Evolutionary conservation across 2,113 vertebrate species (phyloP).

Genomic region (Mormoops blainvillei): DNA sequence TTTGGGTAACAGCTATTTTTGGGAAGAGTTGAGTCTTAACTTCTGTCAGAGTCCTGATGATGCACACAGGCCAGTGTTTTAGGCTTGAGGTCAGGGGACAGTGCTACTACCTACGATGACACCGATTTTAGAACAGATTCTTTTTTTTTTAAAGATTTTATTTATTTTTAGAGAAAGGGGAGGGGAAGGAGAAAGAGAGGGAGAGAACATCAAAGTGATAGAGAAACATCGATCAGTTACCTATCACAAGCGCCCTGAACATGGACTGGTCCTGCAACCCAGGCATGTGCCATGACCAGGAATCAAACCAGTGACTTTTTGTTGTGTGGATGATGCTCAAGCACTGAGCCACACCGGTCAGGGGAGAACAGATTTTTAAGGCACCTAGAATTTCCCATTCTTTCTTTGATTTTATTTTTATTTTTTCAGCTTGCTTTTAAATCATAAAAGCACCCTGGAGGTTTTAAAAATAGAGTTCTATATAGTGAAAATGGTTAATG

Average conservation of each 20-base stretch:
- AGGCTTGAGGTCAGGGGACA: neutral
- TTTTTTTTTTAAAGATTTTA: too few relatives aligned
- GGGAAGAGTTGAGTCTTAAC: neutral
- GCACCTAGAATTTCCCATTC: neutral
- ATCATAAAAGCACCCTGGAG: neutral
- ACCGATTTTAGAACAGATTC: neutral
- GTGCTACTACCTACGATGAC: neutral
- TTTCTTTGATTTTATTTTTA: neutral
- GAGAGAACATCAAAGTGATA: too few relatives aligned
- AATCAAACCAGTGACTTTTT: too few relatives aligned
- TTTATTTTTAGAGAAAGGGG: too few relatives aligned
- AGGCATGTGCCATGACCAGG: too few relatives aligned
- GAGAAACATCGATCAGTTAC: too few relatives aligned
- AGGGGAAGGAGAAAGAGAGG: too few relatives aligned
- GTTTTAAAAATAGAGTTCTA: neutral
- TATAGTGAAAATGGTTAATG: neutral
- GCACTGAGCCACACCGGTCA: too few relatives aligned
- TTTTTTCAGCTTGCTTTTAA: neutral
- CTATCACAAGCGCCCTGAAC: too few relatives aligned
- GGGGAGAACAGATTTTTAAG: neutral
- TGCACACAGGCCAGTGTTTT: neutral
- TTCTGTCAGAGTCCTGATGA: neutral
- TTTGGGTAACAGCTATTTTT: neutral
- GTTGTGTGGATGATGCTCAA: too few relatives aligned
- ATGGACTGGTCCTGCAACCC: too few relatives aligned